Evolutionary conservation across 2,113 vertebrate species (phyloP).

Genomic region (Bagarius yarrelli): DNA sequence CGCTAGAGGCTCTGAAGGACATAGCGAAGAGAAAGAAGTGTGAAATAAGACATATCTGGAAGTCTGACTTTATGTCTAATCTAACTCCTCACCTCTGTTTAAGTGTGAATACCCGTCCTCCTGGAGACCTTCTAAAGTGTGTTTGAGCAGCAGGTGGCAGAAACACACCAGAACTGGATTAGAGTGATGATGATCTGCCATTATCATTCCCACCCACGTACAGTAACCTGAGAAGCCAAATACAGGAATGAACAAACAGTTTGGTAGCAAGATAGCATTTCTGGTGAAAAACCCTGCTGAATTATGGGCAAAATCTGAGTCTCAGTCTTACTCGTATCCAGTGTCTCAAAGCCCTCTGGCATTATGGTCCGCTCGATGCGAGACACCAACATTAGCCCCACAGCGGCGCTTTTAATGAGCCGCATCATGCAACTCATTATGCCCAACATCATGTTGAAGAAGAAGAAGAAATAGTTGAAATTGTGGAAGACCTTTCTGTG

Average conservation of each 20-base stretch:
- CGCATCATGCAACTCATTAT: conserved; percentile 77
- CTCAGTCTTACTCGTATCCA: conserved; percentile 74
- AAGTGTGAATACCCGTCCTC: conserved; percentile 57
- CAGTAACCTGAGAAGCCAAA: conserved; percentile 70
- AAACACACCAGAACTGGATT: conserved; percentile 85
- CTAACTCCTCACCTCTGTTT: conserved; percentile 55
- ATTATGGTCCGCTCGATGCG: conserved; percentile 85
- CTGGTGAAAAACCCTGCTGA: not conserved
- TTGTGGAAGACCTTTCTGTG: conserved; percentile 82
- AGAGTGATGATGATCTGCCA: conserved; percentile 82
- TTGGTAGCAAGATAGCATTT: not conserved
- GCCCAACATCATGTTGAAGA: conserved; percentile 86
- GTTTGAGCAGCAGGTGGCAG: conserved; percentile 76
- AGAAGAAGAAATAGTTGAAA: conserved; percentile 91
- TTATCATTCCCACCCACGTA: conserved; percentile 87
- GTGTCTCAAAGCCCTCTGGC: conserved; percentile 81
- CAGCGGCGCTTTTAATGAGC: conserved; percentile 69
- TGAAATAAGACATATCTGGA: not conserved
- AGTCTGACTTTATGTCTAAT: not conserved
- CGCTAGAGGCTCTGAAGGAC: conserved; percentile 56
- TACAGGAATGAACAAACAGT: not conserved
- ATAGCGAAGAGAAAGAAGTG: not conserved
- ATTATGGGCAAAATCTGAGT: not conserved
- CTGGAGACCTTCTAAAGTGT: conserved; percentile 42
- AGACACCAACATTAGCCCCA: conserved; percentile 81